Base-by-base conservation (phyloP, 1,140 invertebrate species). In the Drosophila grimshawi region DNA sequence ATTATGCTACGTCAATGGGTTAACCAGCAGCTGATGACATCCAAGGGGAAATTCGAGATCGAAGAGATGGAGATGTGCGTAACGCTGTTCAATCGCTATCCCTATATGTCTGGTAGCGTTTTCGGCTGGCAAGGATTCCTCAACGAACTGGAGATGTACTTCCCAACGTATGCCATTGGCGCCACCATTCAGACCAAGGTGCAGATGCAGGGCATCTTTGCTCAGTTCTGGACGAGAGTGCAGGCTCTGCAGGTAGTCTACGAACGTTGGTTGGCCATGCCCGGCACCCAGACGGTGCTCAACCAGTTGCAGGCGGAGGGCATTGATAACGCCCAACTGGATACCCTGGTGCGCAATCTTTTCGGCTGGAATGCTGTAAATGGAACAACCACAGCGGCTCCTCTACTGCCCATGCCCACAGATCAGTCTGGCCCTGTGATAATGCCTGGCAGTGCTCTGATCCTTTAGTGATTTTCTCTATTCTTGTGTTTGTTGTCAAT, bases 41-140 rank as follows among this genome's bases (percentile, higher is more conserved):
- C 86, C 0, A 76, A 62, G 5, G 90, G 79, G 4, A 73, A 70
- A 37, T 57, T 86, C 0, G 74, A 92, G 11, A 5, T 80, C 33
- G 88, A 92, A 49, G 78, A 91, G 39, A 73, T 78, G 32, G 78
- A 80, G 32, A 59, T 91, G 11, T 74, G 68, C 30, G 49, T 83
- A 2, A 81, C 49, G 1, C 61, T 92, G 11, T 8, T 83, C 4
- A 92, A 92, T 57, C 79, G 71, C 7, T 83, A 75, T 53, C 83
- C 86, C 4, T 92, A 89, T 37, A 79, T 86, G 81, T 77, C 90
- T 1, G 77, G 77, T 29, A 86, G 79, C 7, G 90, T 92, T 0
- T 79, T 64, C 1, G 91, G 91, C 4, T 91, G 72, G 78, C 85
- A 80, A 27, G 91, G 91, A 71, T 92, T 92, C 51, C 59, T 92